Evolutionary conservation across 2,888 invertebrate genomes (phyloP), one percentile per base, ranked within the genome.

Genomic region (Drosophila multiciliata): DNA sequence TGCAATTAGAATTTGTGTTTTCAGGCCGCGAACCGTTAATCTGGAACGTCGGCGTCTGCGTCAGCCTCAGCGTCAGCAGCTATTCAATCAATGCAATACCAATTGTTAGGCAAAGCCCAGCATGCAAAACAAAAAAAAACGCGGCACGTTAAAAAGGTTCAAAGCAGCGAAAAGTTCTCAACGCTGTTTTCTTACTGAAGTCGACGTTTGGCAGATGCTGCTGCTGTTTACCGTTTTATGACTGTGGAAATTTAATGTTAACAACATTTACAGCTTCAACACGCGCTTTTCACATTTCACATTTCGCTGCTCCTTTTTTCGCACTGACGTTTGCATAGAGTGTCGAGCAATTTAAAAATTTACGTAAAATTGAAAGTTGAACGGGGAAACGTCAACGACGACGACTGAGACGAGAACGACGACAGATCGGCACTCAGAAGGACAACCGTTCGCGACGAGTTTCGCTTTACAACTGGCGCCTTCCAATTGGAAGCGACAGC

Each of bases 391-490:
- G 26, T n/a, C 42, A 45, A 54, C 57, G 50, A 75, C 45, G 50
- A 69, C 53, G 48, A 61, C 58, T 15, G 23, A 45, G 49, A 53
- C 50, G 42, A 66, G 42, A 38, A 42, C 49, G 32, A 61, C 71
- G 45, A 70, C 35, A 49, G 52, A 53, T 36, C 65, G 40, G n/a
- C 70, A 58, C 69, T 80, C 73, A 67, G 80, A 75, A 60, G 20
- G 40, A 74, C 89, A 84, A 82, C 90, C 86, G 82, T 76, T 81
- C 87, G 82, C 81, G 80, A 79, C 83, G 87, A 90, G 81, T 73
- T 82, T 82, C 83, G 78, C 79, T 86, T 83, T 79, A 83, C 85
- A 83, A 91, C 89, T 91, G 90, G 72, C 70, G 66, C 80, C 81
- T 78, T 81, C 81, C 81, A 78, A 77, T 79, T 73, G 75, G 82